phyloP scores from a whole-genome alignment of 2,797 vertebrate genomes.

The Premnoplex brunnescens region DNA sequence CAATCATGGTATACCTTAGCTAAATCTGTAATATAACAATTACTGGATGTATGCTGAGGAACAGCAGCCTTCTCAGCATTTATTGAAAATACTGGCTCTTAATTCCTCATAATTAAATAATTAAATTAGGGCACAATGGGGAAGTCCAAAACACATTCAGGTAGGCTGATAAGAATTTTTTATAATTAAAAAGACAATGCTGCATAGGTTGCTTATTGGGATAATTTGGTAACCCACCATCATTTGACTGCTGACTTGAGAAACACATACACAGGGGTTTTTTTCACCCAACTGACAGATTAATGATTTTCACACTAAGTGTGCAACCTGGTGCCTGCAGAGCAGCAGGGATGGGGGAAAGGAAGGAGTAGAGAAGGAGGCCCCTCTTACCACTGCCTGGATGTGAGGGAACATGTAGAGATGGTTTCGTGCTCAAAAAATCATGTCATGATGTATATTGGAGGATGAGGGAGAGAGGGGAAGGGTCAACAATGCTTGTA shows the following conservation, averaged over 20 bases:
- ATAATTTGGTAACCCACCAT: background rate
- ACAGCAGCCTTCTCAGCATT: background rate
- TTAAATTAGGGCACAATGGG: background rate
- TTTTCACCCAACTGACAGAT: background rate
- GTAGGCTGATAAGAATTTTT: background rate
- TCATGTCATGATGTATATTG: background rate
- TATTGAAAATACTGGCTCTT: background rate
- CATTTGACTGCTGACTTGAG: background rate
- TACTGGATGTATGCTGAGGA: background rate
- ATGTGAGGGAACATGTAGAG: background rate
- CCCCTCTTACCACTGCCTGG: background rate
- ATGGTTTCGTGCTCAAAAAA: background rate
- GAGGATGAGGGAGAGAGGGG: background rate
- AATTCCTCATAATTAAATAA: background rate
- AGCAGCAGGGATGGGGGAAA: background rate
- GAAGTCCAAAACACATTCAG: background rate
- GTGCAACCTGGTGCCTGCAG: background rate
- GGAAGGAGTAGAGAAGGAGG: background rate
- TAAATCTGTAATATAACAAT: background rate
- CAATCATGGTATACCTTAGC: background rate
- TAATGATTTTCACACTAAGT: background rate
- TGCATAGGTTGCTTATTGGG: background rate
- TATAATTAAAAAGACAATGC: background rate
- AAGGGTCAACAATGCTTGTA: fast-evolving
- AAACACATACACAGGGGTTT: fast-evolving